Conservation (phyloP, 2,888 invertebrate genomes). For the Rhabditophanes sp. region DNA sequence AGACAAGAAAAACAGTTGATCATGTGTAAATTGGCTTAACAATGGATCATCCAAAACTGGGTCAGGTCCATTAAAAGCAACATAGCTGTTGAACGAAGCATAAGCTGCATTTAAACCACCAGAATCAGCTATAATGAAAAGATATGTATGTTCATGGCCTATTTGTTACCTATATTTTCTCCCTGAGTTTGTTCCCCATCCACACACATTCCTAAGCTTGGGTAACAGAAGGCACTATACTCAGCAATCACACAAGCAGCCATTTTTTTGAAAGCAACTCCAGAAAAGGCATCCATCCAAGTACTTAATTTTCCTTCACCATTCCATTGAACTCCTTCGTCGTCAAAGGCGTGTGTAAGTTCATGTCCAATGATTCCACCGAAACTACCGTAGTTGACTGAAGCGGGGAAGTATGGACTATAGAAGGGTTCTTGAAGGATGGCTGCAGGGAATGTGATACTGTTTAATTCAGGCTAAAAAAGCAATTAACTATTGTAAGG, state of each 20-base stretch:
- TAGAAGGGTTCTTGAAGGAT: conserved; percentile 15
- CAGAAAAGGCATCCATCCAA: conserved; percentile 29
- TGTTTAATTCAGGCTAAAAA: conserved; percentile 11
- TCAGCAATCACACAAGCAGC: conserved; percentile 28
- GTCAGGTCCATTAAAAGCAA: conserved; percentile 26
- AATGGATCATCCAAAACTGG: conserved; percentile 17
- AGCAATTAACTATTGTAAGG: too few species aligned
- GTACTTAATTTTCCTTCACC: conserved; percentile 19
- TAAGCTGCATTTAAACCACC: conserved; percentile 45
- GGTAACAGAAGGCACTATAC: conserved; percentile 31
- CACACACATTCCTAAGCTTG: conserved; percentile 16
- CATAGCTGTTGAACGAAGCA: conserved; percentile 27
- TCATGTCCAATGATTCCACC: conserved; percentile 18
- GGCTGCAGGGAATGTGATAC: conserved; percentile 17
- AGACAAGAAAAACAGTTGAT: conserved; percentile 27
- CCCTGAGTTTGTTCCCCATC: conserved; percentile 48
- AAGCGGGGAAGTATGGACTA: conserved; percentile 43
- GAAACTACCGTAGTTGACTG: conserved; percentile 17
- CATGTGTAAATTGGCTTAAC: conserved; percentile 28
- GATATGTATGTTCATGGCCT: conserved; percentile 50
- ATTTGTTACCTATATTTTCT: conserved; percentile 52
- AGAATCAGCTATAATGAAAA: too few species aligned
- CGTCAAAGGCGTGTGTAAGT: conserved; percentile 19
- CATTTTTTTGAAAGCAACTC: conserved; percentile 18
- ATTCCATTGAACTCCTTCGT: conserved; percentile 32